Evolutionary conservation across 2,113 vertebrate species (phyloP), one percentile per base, ranked within the genome.

Genomic region (Bombycilla garrulus): DNA sequence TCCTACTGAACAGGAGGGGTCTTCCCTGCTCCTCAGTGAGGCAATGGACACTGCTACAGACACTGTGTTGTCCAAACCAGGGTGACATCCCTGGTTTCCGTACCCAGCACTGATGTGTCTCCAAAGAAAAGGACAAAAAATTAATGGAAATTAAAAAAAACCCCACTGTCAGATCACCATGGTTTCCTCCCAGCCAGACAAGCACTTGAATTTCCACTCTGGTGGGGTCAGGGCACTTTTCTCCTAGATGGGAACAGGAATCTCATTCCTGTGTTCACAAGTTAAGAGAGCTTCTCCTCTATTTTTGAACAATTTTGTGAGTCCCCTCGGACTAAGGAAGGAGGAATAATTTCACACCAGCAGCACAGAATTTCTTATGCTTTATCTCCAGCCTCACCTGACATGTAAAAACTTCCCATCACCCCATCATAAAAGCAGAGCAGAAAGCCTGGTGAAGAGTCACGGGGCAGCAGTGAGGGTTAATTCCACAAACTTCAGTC

Each of bases 381-480:
- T 60, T 84, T 58, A 81, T 58, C 38, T 77, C 28, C 7, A 3
- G 0, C 33, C 78, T 58, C 44, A 77, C 24, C 54, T 5, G 0
- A 47, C 51, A 3, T 0, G 7, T 76, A 21, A 69, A 76, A 74
- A 29, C 26, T 77, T 76, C 24, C 45, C 13, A 31, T 21, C 56
- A 60, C 6, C n/a, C n/a, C 23, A 42, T 40, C 26, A 29, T 5
- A 40, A 87, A 64, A 77, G 10, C 42, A 77, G 44, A 66, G 31
- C 12, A 89, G 65, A 78, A 83, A 58, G 12, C 25, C 53, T 14
- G 57, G 38, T 25, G 51, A 11, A 3, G 2, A 93, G 31, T 28
- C 51, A 35, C 0, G 0, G 77, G 17, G 9, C 42, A n/a, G 44
- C 62, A 6, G 0, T n/a, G n/a, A 45, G n/a, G 65, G 62, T 72